These are phyloP conservation scores for Falco naumanni DNA, from an alignment of 2,797 vertebrate species.

Conservation along the genomic window DNA sequence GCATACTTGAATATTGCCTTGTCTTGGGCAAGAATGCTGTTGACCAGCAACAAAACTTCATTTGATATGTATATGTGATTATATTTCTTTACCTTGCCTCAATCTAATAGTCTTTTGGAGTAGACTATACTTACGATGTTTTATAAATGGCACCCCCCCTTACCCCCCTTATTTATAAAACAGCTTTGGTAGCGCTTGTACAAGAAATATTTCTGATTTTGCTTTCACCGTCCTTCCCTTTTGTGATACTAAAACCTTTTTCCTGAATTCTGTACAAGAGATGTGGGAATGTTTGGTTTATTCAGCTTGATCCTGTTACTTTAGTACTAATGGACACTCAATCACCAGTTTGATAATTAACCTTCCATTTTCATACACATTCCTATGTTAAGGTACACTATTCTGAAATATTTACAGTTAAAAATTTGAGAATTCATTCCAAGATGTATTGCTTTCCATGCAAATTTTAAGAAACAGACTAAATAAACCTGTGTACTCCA, in stretches of 20 bases:
- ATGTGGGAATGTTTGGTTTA: background rate
- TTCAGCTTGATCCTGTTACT: background rate
- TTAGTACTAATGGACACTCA: background rate
- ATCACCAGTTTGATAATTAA: background rate
- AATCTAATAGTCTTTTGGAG: background rate
- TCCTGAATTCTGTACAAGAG: background rate
- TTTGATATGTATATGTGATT: conserved; percentile 12
- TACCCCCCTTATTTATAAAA: background rate
- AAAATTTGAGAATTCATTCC: background rate
- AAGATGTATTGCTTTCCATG: no score
- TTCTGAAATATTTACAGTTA: background rate
- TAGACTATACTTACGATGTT: conserved; percentile 9
- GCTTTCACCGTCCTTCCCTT: background rate
- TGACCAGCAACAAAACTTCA: background rate
- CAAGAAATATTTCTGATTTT: background rate
- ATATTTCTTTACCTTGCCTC: conserved; percentile 4
- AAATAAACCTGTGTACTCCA: background rate
- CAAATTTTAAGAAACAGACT: background rate
- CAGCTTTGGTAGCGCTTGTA: background rate
- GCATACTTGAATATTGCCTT: background rate
- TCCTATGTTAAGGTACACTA: background rate
- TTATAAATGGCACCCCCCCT: background rate
- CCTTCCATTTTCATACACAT: background rate
- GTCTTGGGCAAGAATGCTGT: background rate
- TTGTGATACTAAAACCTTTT: background rate